Percentiles rank a stretch among this genome's conserved stretches.
Evolutionary conservation across 2,113 vertebrate species (phyloP).

Genomic region (Salvelinus fontinalis): DNA sequence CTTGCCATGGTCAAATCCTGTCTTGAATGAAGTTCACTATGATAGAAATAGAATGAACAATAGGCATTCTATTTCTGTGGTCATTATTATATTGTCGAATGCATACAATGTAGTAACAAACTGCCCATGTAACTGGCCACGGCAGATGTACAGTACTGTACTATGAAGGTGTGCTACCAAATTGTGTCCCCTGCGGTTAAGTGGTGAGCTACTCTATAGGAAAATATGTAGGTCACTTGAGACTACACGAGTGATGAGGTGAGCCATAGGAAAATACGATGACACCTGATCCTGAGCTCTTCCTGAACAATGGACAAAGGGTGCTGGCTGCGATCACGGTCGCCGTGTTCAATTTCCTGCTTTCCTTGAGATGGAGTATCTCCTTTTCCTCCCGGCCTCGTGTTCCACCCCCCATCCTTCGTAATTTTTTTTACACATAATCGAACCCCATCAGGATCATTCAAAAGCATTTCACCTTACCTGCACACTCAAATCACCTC

Average conservation of each 20-base stretch:
- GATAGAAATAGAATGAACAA: too few species aligned
- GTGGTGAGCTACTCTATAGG: slow-evolving; percentile 50
- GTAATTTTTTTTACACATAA: too few species aligned
- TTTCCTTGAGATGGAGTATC: slow-evolving; percentile 49
- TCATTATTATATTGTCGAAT: too few species aligned
- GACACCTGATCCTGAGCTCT: slow-evolving; percentile 60
- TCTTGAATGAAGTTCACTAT: not conserved
- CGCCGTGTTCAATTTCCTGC: slow-evolving; percentile 53
- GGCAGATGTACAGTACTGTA: not conserved
- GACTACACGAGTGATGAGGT: slow-evolving; percentile 44
- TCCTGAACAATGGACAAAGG: slow-evolving; percentile 63
- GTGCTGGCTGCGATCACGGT: slow-evolving; percentile 48
- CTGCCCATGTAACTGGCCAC: not conserved
- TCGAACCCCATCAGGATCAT: too few species aligned
- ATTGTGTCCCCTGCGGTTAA: slow-evolving; percentile 13
- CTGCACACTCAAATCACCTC: too few species aligned
- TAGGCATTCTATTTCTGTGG: too few species aligned
- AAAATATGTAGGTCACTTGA: slow-evolving; percentile 66
- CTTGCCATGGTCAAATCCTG: not conserved
- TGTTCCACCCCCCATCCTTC: too few species aligned
- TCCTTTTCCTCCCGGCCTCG: not conserved
- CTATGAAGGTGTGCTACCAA: not conserved
- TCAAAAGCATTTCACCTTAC: too few species aligned
- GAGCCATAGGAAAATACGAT: slow-evolving; percentile 64
- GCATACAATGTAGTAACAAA: too few species aligned